Evolutionary conservation across 2,888 invertebrate species (phyloP), one percentile per base, ranked within the genome.

Genomic region (Nycteola revayana): DNA sequence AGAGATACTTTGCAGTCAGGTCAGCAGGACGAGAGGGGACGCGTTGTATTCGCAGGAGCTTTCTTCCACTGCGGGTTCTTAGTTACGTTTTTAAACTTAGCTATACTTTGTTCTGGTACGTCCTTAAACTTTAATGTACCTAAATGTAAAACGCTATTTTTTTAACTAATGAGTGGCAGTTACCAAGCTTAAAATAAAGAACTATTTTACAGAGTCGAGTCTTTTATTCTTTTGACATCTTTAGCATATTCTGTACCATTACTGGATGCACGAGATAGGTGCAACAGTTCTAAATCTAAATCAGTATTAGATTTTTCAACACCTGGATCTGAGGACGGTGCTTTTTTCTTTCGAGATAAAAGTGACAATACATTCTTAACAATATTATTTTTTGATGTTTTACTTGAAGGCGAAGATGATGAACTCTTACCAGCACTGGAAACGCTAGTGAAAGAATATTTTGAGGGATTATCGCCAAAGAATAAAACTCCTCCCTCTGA

Each of bases 301-400:
- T 64, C 62, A 0, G 61, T 53, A 3, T 66, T 59, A 0, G 60
- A 47, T 6, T 67, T 67, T 6, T 58, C 60, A 0, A 31, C 17
- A 0, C 79, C 80, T 0, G 85, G 80, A 10, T 85, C 81, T 0
- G 87, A 87, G 0, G 63, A 57, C 0, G 77, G 58, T 0, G 62
- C 56, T 1, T 70, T 84, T 0, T 66, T 64, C 30, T 61, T 76
- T 25, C 52, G 70, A 0, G 63, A 58, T 0, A 86, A 34, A 3
- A 74, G 46, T 0, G 79, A 70, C 0, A 81, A 20, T 0, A 82
- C 66, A 41, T 74, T 68, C 30, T 72, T 77, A 0, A 79, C 37
- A 1, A 77, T 45, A 37, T 80, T 75, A 24, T 75, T 80, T 33
- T 85, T 86, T 0, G 85, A 84, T 0, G 85, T 82, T 32, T 71